Evolutionary conservation across 2,113 vertebrate genomes (phyloP).

Genomic region (Cepphus grylle): DNA sequence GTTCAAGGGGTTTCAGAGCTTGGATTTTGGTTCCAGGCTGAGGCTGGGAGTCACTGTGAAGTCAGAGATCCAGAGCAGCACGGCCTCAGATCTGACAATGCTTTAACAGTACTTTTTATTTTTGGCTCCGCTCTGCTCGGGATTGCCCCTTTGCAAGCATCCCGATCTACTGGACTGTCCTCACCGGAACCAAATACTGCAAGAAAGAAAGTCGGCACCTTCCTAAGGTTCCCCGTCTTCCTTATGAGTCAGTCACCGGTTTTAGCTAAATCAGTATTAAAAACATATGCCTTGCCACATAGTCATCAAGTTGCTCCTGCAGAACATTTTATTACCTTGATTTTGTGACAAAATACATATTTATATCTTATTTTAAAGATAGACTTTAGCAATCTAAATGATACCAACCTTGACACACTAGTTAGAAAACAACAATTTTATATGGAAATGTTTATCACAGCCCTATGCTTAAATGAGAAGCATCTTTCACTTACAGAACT

Average conservation of each 20-base stretch:
- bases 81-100: neutral
- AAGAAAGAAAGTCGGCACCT: neutral
- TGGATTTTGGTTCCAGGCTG: neutral
- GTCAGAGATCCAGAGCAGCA: neutral
- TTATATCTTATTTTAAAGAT: neutral
- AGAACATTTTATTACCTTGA: neutral
- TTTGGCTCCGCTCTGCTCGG: neutral
- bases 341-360: slow-evolving; percentile 3
- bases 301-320: neutral
- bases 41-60: neutral
- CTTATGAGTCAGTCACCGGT: neutral
- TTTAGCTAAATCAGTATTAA: neutral
- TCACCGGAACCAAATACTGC: neutral
- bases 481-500: neutral
- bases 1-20: neutral
- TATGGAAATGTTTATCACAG: neutral
- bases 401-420: neutral
- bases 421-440: neutral
- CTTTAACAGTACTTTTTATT: neutral
- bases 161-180: neutral
- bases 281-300: neutral
- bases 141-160: neutral
- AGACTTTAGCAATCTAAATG: neutral
- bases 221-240: neutral
- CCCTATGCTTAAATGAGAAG: neutral